Conservation (phyloP, 2,797 vertebrate species). For the Gambusia yucatana region DNA sequence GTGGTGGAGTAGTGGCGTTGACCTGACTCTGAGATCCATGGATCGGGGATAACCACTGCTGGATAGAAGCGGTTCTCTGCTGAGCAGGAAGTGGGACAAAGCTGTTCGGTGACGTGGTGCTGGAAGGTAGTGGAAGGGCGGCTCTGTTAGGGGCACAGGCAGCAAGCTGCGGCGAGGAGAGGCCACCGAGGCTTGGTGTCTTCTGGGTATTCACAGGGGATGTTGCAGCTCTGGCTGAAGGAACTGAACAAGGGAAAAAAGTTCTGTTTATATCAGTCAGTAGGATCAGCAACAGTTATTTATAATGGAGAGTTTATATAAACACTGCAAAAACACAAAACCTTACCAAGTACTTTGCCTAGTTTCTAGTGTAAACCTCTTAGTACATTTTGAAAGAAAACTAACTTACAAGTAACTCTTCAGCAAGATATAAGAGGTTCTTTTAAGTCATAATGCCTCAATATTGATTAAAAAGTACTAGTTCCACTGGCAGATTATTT, state of each 20-base stretch:
- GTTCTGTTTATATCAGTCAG: neutral
- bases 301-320: neutral
- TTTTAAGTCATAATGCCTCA: too few relatives aligned
- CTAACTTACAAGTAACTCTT: too few relatives aligned
- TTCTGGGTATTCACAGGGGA: conserved; percentile 85
- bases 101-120: conserved; percentile 74
- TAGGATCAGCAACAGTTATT: conserved; percentile 1
- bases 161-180: conserved; percentile 85
- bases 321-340: too few relatives aligned
- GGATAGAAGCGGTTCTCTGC: conserved; percentile 81
- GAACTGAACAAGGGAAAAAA: conserved; percentile 50
- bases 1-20: conserved; percentile 68
- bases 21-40: conserved; percentile 62
- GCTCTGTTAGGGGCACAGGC: conserved; percentile 86
- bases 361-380: too few relatives aligned
- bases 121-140: conserved; percentile 89
- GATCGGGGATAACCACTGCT: conserved; percentile 85
- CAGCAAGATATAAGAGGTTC: too few relatives aligned
- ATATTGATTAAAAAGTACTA: too few relatives aligned
- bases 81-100: conserved; percentile 50
- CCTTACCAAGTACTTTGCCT: too few relatives aligned
- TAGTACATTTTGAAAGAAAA: too few relatives aligned
- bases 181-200: conserved; percentile 52
- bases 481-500: too few relatives aligned
- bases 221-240: conserved; percentile 42